phyloP scores from a whole-genome alignment of 2,797 vertebrate genomes.

The Melopsittacus undulatus region DNA sequence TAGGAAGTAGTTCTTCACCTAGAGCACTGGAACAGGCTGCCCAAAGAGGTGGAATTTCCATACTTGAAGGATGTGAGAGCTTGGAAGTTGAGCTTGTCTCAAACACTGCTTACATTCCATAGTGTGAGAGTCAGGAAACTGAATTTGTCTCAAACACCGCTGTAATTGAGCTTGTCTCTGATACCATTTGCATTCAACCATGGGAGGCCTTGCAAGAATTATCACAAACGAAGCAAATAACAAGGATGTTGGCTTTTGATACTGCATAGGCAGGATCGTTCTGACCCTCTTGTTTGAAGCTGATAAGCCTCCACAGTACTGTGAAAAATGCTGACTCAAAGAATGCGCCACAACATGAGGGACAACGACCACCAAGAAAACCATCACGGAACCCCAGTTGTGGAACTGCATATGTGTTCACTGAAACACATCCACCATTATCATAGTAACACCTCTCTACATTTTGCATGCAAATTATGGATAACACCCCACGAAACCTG shows the following conservation, averaged over 20 bases:
- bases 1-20: neutral
- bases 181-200: neutral
- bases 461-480: neutral
- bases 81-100: neutral
- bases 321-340: neutral
- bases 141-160: neutral
- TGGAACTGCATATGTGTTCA: neutral
- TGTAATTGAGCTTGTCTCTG: neutral
- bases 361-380: neutral
- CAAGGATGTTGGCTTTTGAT: neutral
- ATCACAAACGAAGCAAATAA: neutral
- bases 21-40: neutral
- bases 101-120: neutral
- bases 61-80: neutral
- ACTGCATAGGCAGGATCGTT: neutral
- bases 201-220: neutral
- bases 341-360: neutral
- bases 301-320: neutral
- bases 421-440: neutral
- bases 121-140: neutral
- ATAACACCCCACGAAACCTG: neutral
- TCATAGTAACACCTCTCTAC: neutral
- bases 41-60: neutral
- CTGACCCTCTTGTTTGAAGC: neutral
- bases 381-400: neutral